Evolutionary conservation across 2,888 invertebrate species (phyloP).

Genomic region (Alloplasta piceator): DNA sequence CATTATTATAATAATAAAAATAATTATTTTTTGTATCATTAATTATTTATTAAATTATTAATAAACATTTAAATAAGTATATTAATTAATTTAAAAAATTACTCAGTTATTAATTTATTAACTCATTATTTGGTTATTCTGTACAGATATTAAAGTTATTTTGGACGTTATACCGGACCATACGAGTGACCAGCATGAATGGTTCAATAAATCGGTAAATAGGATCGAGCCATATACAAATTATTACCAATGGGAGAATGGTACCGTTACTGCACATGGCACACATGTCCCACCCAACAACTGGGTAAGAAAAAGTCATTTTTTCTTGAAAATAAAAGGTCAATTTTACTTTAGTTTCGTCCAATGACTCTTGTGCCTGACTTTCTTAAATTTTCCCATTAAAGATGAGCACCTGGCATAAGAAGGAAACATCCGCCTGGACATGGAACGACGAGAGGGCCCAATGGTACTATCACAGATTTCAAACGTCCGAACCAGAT

Average conservation of each 20-base stretch:
- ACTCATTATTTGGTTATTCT: not conserved
- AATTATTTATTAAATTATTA: too few relatives aligned
- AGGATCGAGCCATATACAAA: conserved; percentile 67
- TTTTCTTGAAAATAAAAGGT: conserved; percentile 1
- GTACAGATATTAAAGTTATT: conserved; percentile 76
- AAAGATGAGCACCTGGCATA: conserved; percentile 86
- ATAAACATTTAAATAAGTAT: not conserved
- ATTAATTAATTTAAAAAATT: not conserved
- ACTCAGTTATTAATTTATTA: not conserved
- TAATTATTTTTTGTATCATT: not conserved
- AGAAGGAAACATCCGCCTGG: conserved; percentile 88
- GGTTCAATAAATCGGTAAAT: conserved; percentile 74
- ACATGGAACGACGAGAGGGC: conserved; percentile 87
- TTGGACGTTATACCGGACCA: conserved; percentile 79
- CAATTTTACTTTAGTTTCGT: not conserved
- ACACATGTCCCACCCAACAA: conserved; percentile 88
- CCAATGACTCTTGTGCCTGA: not conserved
- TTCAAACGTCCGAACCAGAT: conserved; percentile 90
- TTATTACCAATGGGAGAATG: conserved; percentile 77
- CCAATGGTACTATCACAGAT: conserved; percentile 93
- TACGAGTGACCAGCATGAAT: conserved; percentile 75
- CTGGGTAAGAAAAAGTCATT: conserved; percentile 85
- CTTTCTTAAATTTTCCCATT: conserved; percentile 74
- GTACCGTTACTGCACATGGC: conserved; percentile 74
- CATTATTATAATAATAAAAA: too few relatives aligned